Percentiles rank a stretch among this genome's conserved stretches.
Evolutionary conservation across 1,140 invertebrate species (phyloP).

Genomic region (Leptopilina clavipes): DNA sequence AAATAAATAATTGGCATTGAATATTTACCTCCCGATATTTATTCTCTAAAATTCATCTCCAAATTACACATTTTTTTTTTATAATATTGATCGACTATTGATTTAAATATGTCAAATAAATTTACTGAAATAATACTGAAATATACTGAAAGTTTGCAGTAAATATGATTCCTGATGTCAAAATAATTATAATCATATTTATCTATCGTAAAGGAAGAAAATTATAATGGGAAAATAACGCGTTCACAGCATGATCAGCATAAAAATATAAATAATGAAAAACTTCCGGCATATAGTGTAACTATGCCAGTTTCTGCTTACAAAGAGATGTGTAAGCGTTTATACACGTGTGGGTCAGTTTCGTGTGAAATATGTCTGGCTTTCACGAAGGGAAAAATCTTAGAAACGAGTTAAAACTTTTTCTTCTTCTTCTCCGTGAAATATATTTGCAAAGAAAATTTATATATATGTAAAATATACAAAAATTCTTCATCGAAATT

Average conservation of each 20-base stretch:
- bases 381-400: neutral
- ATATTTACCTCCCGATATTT: no score
- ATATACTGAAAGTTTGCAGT: no score
- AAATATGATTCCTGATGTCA: neutral
- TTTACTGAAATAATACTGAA: no score
- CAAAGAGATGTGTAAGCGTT: conserved; percentile 19
- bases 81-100: neutral
- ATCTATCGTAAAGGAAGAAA: neutral
- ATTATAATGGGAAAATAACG: neutral
- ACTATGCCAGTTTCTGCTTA: conserved; percentile 3
- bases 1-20: no score
- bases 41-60: no score
- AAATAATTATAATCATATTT: neutral
- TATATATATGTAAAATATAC: no score
- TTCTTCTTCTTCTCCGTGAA: no score
- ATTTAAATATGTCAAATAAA: no score
- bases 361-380: neutral
- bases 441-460: no score
- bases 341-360: neutral
- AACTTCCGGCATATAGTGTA: conserved; percentile 6
- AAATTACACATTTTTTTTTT: neutral
- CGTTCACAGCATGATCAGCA: conserved; percentile 1
- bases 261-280: conserved; percentile 14
- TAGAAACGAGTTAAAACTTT: no score
- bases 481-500: no score